A percentile compares a stretch with the other conserved stretches of the same genome.
phyloP scores from a whole-genome alignment of 2,113 vertebrate species.

The Prietella phreatophila region DNA sequence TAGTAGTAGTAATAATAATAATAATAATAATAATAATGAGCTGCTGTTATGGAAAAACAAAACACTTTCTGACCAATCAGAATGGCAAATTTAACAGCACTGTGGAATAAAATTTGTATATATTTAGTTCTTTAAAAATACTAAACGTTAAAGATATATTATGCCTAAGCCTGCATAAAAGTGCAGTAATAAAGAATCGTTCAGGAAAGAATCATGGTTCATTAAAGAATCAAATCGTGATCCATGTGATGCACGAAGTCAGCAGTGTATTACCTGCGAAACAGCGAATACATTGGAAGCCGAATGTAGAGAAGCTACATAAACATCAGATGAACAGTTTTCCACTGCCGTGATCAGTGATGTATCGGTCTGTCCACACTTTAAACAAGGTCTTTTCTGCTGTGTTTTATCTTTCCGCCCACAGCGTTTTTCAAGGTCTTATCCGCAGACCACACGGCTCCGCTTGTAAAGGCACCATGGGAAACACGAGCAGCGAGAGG shows the following conservation, averaged over 20 bases:
- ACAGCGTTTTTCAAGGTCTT: neutral
- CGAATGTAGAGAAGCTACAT: neutral
- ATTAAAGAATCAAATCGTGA: neutral
- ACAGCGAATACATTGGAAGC: neutral
- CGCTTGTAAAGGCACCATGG: slow-evolving; percentile 73
- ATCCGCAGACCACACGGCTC: slow-evolving; percentile 44
- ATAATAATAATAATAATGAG: too few relatives aligned
- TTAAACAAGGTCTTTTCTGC: neutral
- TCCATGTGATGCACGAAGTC: neutral
- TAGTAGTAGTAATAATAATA: too few relatives aligned
- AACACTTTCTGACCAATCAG: neutral
- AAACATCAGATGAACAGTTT: neutral
- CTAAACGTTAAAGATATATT: neutral
- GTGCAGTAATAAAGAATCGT: neutral
- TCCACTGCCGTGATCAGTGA: neutral
- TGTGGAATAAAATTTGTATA: neutral
- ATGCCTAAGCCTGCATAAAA: neutral
- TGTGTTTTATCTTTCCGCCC: slow-evolving; percentile 16
- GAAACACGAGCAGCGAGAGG: slow-evolving; percentile 95
- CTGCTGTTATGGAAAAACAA: too few relatives aligned
- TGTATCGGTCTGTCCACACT: neutral
- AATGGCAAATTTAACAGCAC: neutral
- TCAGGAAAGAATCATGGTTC: neutral
- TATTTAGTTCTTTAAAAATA: neutral
- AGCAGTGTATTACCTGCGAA: neutral